A percentile compares a stretch with the other conserved stretches of the same genome.
Conservation (phyloP, 2,113 vertebrate species). For the Colaptes auratus region DNA sequence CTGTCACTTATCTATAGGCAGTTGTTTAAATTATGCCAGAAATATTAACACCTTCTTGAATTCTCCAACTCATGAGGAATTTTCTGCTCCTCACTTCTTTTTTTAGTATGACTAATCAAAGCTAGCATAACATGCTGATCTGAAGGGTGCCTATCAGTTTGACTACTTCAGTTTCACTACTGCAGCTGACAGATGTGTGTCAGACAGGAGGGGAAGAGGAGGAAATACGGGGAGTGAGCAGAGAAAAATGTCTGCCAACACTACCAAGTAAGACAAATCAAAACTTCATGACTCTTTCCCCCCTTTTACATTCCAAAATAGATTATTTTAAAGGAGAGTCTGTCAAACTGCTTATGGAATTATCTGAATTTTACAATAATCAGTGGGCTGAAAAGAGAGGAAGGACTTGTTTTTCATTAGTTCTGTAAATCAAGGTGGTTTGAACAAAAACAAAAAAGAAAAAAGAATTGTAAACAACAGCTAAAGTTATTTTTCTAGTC, state of each 20-base stretch:
- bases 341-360: not conserved
- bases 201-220: not conserved
- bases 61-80: not conserved
- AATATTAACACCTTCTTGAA: not conserved
- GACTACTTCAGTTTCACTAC: not conserved
- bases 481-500: not conserved
- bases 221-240: not conserved
- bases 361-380: not conserved
- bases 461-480: not conserved
- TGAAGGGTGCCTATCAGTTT: not conserved
- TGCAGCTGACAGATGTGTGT: not conserved
- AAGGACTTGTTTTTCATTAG: not conserved
- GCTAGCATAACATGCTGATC: not conserved
- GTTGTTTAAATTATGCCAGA: not conserved
- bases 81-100: not conserved
- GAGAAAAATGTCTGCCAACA: not conserved
- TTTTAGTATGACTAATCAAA: not conserved
- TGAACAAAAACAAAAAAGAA: not conserved
- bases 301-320: not conserved
- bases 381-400: not conserved
- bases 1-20: not conserved
- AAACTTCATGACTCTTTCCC: not conserved
- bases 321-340: not conserved
- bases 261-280: not conserved
- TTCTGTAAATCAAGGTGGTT: not conserved